Percentiles rank a stretch among this genome's conserved stretches.
Evolutionary conservation across 2,888 invertebrate genomes (phyloP).

Genomic region (Ypsolopha scabrella): DNA sequence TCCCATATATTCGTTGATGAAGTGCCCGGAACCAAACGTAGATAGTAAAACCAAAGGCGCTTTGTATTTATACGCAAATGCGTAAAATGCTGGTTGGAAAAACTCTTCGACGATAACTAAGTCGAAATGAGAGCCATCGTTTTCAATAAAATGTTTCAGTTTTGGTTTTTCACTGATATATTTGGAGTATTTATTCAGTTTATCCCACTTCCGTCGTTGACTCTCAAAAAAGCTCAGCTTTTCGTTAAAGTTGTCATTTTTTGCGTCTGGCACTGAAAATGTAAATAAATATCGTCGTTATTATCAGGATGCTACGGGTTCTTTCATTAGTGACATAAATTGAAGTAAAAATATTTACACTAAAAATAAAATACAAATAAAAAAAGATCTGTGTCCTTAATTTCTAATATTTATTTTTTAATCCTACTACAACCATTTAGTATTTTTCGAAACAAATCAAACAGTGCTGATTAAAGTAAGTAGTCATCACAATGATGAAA

Average conservation of each 20-base stretch:
- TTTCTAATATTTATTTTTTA: no score
- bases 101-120: conserved; percentile 23
- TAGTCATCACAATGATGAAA: no score
- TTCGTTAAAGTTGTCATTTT: background rate
- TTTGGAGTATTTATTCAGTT: conserved; percentile 7
- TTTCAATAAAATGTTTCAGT: conserved; percentile 13
- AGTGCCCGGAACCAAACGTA: conserved; percentile 15
- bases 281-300: background rate
- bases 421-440: no score
- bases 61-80: conserved; percentile 23
- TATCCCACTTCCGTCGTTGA: conserved; percentile 1
- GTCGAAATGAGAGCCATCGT: conserved; percentile 19
- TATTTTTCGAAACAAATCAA: no score
- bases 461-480: no score
- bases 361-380: no score
- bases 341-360: no score
- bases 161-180: conserved; percentile 12
- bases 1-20: conserved; percentile 15
- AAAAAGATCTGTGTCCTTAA: no score
- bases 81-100: conserved; percentile 22
- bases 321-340: no score
- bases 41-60: conserved; percentile 14
- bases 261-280: conserved; percentile 7
- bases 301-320: no score
- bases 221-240: background rate